Conservation (phyloP, 2,888 invertebrate species). For the Acrobasis repandana region DNA sequence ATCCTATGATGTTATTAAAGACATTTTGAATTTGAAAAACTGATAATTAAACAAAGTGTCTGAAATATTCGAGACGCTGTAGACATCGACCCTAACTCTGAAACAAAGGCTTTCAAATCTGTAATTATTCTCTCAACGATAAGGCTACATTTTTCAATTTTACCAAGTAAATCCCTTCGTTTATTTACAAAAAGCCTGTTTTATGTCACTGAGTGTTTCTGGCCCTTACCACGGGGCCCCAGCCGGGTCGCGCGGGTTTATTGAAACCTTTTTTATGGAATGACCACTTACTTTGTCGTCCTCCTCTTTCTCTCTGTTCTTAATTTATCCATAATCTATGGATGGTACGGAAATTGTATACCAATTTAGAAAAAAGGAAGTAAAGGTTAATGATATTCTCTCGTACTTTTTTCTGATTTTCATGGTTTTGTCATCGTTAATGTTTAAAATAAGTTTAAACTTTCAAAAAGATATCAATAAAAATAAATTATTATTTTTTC, state of each 20-base stretch:
- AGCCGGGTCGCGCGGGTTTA: background rate
- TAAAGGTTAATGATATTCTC: too few relatives aligned
- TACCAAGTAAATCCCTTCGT: conserved; percentile 38
- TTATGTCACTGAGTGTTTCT: conserved; percentile 32
- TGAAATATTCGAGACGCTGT: too few relatives aligned
- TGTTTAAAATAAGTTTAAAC: too few relatives aligned
- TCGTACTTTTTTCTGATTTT: too few relatives aligned
- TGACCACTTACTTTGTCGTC: background rate
- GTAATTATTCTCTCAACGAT: conserved; percentile 39
- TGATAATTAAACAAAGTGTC: too few relatives aligned
- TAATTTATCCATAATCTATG: background rate
- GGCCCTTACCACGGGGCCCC: background rate
- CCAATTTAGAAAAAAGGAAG: too few relatives aligned
- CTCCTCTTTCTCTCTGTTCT: background rate
- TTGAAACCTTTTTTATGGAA: background rate
- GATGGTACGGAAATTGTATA: too few relatives aligned
- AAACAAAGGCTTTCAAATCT: conserved; percentile 32
- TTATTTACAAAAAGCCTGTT: conserved; percentile 44
- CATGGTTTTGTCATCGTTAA: too few relatives aligned
- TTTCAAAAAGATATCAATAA: too few relatives aligned
- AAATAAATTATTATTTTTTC: too few relatives aligned
- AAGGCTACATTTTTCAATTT: conserved; percentile 47
- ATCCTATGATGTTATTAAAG: too few relatives aligned
- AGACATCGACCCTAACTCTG: background rate
- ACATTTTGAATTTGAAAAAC: too few relatives aligned